Evolutionary conservation across 2,888 invertebrate genomes (phyloP).

Genomic region (Oxyteleia sp.): DNA sequence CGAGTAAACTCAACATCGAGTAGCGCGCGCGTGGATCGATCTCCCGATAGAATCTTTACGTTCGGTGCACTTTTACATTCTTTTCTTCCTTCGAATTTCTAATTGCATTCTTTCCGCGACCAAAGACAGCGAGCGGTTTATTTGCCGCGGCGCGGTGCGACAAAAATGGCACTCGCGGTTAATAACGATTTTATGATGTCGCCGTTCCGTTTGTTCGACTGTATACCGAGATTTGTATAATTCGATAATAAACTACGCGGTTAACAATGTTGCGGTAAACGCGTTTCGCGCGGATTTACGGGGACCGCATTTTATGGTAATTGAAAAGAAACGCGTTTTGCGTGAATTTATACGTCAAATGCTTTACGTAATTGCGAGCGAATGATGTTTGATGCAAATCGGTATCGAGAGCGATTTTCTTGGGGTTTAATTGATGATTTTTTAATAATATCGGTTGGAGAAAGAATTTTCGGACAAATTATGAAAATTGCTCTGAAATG

Average conservation of each 20-base stretch:
- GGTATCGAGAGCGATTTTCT: not conserved
- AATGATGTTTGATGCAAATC: constrained; percentile 36
- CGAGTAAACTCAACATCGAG: constrained; percentile 64
- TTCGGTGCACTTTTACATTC: too few relatives aligned
- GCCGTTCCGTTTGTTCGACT: constrained; percentile 24
- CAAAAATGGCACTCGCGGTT: too few relatives aligned
- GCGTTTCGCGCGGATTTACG: constrained; percentile 44
- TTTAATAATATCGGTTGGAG: too few relatives aligned
- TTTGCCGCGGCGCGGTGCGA: too few relatives aligned
- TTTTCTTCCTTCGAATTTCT: too few relatives aligned
- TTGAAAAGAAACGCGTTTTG: constrained; percentile 54
- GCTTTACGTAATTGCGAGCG: constrained; percentile 44
- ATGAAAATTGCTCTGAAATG: too few relatives aligned
- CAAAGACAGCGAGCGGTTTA: too few relatives aligned
- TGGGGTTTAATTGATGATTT: constrained; percentile 7
- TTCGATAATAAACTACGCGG: constrained; percentile 32
- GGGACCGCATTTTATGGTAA: constrained; percentile 57
- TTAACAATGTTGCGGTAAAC: constrained; percentile 40
- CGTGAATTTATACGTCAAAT: constrained; percentile 59
- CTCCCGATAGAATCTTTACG: constrained; percentile 73
- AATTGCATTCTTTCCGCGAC: too few relatives aligned
- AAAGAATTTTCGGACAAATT: too few relatives aligned
- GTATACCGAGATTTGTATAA: constrained; percentile 43
- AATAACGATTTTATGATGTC: too few relatives aligned
- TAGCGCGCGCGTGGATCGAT: constrained; percentile 67